Base-by-base conservation (phyloP, 1,140 invertebrate genomes). In the Drosophila auraria region DNA sequence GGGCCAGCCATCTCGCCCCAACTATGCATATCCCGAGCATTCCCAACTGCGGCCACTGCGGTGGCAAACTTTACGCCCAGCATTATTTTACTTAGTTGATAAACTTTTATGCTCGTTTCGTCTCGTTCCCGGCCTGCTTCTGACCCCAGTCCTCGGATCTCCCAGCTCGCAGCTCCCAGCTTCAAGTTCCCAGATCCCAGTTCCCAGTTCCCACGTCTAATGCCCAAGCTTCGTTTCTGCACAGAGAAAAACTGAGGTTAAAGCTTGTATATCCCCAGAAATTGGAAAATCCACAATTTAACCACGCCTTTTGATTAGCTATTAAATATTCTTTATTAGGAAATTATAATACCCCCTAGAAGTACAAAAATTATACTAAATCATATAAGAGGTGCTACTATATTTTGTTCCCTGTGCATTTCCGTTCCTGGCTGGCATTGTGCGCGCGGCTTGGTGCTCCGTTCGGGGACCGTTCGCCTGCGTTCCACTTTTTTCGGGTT, bases 71-170 rank as follows among this genome's bases (percentile, higher is more conserved):
- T 89, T 89, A 82, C 71, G 86, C 86, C 82, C 86, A 82, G 89
- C 86, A 89, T 89, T 89, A 89, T 89, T 89, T 89, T 86, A 78
- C 86, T 90, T 86, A 90, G 86, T 89, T 89, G 86, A 89, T 89
- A 82, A 90, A 89, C 86, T 89, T 89, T 89, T 86, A 84, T 87
- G 81, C 65, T 54, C 51, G 57, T 49, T 54, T 59, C 71, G 53
- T 33, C 58, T 56, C 71, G 36, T 25, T 56, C 51, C 44, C 63
- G 40, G 47, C 44, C 44, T 36, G 69, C 33, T 49, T 9, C 38
- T 25, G 58, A 40, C 59, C 38, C 51, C 54, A 59, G 42, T 49
- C 38, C 38, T 63, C 54, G 40, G 40, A 60, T 63, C 51, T 58
- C 42, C n/a, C 60, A 42, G 51, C 44, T 65, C 15, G 20, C 49